A percentile compares a stretch with the other conserved stretches of the same genome.
Conservation (phyloP, 2,797 vertebrate species). For the Eupleurogrammus muticus region DNA sequence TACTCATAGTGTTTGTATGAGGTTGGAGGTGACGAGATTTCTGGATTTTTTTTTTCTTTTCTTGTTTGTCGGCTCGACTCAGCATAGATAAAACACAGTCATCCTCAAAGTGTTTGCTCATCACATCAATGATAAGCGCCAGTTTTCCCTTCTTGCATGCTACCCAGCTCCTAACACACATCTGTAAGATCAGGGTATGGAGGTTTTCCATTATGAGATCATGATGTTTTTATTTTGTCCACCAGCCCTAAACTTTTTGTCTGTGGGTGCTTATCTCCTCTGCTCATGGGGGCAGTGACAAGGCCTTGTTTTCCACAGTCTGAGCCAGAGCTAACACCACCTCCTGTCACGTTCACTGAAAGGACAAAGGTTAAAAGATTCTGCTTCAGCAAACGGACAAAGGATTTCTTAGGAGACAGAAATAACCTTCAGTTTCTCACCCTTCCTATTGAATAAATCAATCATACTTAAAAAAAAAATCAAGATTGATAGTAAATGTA, state of each 20-base stretch:
- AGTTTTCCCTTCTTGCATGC: constrained; percentile 53
- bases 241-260: constrained; percentile 55
- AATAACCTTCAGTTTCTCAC: constrained; percentile 39
- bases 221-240: constrained; percentile 35
- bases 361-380: constrained; percentile 56
- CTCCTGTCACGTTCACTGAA: constrained; percentile 51
- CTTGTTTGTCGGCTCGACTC: constrained; percentile 70
- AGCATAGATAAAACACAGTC: constrained; percentile 74
- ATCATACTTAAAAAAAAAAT: constrained; percentile 26
- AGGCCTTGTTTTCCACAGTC: constrained; percentile 73
- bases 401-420: constrained; percentile 38
- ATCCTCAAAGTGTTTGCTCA: constrained; percentile 74
- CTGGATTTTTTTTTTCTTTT: constrained; percentile 58
- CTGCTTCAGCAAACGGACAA: constrained; percentile 21
- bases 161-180: constrained; percentile 57
- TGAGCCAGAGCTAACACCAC: constrained; percentile 56
- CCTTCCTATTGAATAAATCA: constrained; percentile 36
- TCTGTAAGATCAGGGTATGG: constrained; percentile 54
- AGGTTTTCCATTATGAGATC: constrained; percentile 71
- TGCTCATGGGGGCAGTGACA: constrained; percentile 32
- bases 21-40: constrained; percentile 49
- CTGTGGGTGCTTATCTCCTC: constrained; percentile 70
- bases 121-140: constrained; percentile 70
- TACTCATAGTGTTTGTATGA: constrained; percentile 66
- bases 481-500: constrained; percentile 19